Evolutionary conservation across 2,797 vertebrate species (phyloP), one percentile per base, ranked within the genome.

Genomic region (Tamandua tetradactyla): DNA sequence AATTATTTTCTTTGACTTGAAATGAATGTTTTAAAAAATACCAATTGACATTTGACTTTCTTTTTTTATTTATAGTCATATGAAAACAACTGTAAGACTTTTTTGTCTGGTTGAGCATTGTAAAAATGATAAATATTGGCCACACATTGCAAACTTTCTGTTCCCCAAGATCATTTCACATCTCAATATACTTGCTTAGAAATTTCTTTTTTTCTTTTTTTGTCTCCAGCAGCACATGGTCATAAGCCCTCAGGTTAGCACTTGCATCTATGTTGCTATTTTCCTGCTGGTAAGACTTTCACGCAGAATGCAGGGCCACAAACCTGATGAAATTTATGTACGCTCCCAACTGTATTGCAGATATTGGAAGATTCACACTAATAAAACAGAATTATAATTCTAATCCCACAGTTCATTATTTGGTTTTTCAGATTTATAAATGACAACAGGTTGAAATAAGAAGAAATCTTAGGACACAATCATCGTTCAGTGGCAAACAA

Each of bases 1-100:
- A 97, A 97, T 52, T n/a, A 93, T 95, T 83, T 94, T 95, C 69
- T 97, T 97, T 96, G 72, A 95, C 78, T 97, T 80, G 23, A 69
- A 93, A 96, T 90, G 84, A 97, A 95, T 87, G 66, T 42, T 68
- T 96, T 93, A 7, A 93, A 95, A 96, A 97, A 97, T 82, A 79
- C 17, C 79, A 96, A 57, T 47, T 96, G 81, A 84, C 47, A 61
- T 95, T 18, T 72, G 57, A 83, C 59, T 93, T 97, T 87, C 35
- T 69, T 15, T 6, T 96, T 35, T 18, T 89, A 96, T 94, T 96
- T 96, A 94, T 76, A 91, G 82, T 62, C 75, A 95, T 87, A 93
- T n/a, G 47, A 88, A 97, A 92, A 96, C 87, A 93, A 95, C 93
- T 79, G 27, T 55, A 85, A 93, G 37, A 9, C 7, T 55, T 71